Base-by-base conservation (phyloP, 2,113 vertebrate genomes). In the Poeciliopsis retropinna region DNA sequence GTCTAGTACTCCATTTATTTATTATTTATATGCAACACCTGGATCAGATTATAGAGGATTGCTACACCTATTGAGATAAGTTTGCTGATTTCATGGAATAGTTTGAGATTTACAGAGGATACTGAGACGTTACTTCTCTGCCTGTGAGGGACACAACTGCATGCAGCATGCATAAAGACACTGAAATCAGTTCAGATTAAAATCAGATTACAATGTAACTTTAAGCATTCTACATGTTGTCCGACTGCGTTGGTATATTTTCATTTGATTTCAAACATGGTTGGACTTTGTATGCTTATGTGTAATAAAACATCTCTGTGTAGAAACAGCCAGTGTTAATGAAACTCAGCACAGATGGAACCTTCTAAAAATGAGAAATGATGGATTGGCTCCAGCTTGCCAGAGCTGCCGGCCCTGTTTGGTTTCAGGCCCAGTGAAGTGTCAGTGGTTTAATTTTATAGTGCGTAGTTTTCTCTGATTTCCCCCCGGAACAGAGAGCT, bases 391-490 rank as follows among this genome's bases (percentile, higher is more conserved):
- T 91, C 89, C 90, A 92, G 91, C 89, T 92, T 92, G 89, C 84
- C 60, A 75, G 89, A 81, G 85, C 87, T 90, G 83, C 75, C n/a
- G 81, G 87, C 85, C 83, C 88, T 88, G 88, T 92, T 93, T 92
- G 88, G 91, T 94, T 93, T 91, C 90, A 90, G 90, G 91, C 86
- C 87, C 71, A 80, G 85, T 90, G 89, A 93, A 93, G 92, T 92
- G 89, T 92, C 88, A 92, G 88, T 93, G 91, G 87, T 94, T 94
- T 94, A 91, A 94, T 95, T 94, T 94, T 94, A 94, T 93, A 93
- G 93, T 89, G 81, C 81, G 89, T 92, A 92, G 94, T 92, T 93
- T 92, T 91, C 79, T 76, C 91, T 93, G 92, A 94, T 94, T 95
- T 94, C 94, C 93, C 93, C 75, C 84, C 34, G 91, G 94, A 94